Percentiles rank a stretch among this genome's conserved stretches.
phyloP scores from a whole-genome alignment of 2,888 invertebrate genomes.

The Entomobrya multifasciata region DNA sequence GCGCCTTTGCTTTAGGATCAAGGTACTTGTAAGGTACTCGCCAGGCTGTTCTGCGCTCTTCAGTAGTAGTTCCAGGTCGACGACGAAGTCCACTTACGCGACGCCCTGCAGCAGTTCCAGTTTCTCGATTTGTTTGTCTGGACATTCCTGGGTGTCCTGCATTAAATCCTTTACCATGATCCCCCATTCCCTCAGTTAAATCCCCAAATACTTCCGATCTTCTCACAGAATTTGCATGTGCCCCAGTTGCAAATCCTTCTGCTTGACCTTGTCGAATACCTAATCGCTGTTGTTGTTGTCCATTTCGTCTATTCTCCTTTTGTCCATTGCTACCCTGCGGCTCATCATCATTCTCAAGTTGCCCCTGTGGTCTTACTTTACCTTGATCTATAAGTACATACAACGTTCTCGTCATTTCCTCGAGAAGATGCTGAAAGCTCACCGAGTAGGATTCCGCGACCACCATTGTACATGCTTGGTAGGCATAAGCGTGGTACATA shows the following conservation, averaged over 20 bases:
- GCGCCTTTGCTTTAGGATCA: conserved; percentile 56
- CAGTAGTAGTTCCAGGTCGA: conserved; percentile 18
- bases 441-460: conserved; percentile 64
- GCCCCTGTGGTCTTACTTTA: background rate
- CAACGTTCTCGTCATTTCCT: conserved; percentile 68
- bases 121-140: background rate
- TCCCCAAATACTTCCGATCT: conserved; percentile 62
- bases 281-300: conserved; percentile 3
- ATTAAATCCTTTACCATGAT: background rate
- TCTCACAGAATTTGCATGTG: background rate
- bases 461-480: conserved; percentile 73
- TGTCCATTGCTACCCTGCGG: background rate
- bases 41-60: conserved; percentile 19
- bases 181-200: conserved; percentile 51
- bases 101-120: conserved; percentile 9
- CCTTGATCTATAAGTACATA: conserved; percentile 59
- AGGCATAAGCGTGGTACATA: conserved; percentile 70
- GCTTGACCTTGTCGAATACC: conserved; percentile 49
- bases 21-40: conserved; percentile 45
- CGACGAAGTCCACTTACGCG: conserved; percentile 51
- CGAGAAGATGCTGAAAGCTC: conserved; percentile 65
- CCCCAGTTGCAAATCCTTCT: conserved; percentile 19
- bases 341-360: background rate
- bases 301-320: background rate
- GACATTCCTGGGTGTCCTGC: background rate